Evolutionary conservation across 2,113 vertebrate species (phyloP), one percentile per base, ranked within the genome.

Genomic region (Porphyrio hochstetteri): DNA sequence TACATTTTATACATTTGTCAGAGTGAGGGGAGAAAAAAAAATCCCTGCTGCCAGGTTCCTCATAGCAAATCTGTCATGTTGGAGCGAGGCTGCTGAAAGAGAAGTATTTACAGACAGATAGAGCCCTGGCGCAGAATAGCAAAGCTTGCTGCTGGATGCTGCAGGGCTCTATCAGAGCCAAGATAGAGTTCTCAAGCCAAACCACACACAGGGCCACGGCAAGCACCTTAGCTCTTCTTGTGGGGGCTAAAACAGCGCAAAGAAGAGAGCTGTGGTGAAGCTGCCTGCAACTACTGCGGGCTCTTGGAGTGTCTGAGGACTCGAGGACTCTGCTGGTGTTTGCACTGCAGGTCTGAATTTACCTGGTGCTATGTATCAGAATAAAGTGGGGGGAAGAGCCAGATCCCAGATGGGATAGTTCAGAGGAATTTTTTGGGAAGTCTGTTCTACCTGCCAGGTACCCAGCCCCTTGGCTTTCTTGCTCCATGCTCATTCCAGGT

Each of bases 1-100:
- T 94, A 76, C 46, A 72, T 84, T 95, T 95, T 81, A 92, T 76
- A 86, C 55, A 95, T 96, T 97, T 97, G 90, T 97, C 94, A 95
- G 79, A 64, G 63, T 64, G 70, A 59, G 75, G 48, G 74, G 13
- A 15, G 52, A 28, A 55, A 60, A 28, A 69, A 75, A 82, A 86
- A 40, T 68, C 85, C 90, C 93, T 93, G 76, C 67, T 95, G 67
- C 90, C 88, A 95, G 88, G 91, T 93, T 94, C 35, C 88, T 93
- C 40, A 35, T 16, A 95, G 92, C 80, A 96, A 93, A 96, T 96
- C 87, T 97, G 83, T 96, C 92, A 95, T 0, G 5, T 92, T 93
- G 46, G 60, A 80, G 75, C 91, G 67, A 93, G 44, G 75, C 64
- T 89, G 97, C 94, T 94, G 92, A 92, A 96, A 87, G 76, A 55